Conservation (phyloP, 2,113 vertebrate genomes). For the Myiozetetes cayanensis region DNA sequence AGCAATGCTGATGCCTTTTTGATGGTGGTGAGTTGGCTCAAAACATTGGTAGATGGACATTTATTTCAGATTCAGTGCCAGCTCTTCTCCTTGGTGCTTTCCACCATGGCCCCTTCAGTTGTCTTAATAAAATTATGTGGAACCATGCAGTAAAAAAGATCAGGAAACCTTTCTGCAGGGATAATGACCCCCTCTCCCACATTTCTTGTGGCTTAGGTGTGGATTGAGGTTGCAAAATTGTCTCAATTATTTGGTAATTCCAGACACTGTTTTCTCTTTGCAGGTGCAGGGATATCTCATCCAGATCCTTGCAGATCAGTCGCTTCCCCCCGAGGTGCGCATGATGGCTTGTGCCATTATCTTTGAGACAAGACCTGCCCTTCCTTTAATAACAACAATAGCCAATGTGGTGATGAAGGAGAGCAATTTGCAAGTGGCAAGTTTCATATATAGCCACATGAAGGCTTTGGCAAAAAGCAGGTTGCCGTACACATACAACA, state of each 20-base stretch:
- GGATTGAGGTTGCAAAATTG: background rate
- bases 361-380: constrained; percentile 79
- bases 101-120: background rate
- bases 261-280: background rate
- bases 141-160: background rate
- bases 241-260: background rate
- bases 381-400: constrained; percentile 72
- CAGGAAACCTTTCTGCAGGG: background rate
- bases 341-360: constrained; percentile 81
- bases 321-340: constrained; percentile 74
- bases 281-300: constrained; percentile 82
- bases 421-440: constrained; percentile 78
- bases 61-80: background rate
- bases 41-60: background rate
- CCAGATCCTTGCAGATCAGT: constrained; percentile 77
- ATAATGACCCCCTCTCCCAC: background rate
- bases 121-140: background rate
- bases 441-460: constrained; percentile 83
- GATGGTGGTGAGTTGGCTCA: background rate
- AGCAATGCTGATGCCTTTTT: background rate
- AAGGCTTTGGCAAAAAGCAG: constrained; percentile 79
- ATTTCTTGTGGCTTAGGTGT: background rate
- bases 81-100: background rate
- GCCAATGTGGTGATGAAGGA: constrained; percentile 77
- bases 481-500: constrained; percentile 41